These are phyloP conservation scores for Nansenia antarctica DNA, from an alignment of 2,113 vertebrate species.

Conservation along the genomic window DNA sequence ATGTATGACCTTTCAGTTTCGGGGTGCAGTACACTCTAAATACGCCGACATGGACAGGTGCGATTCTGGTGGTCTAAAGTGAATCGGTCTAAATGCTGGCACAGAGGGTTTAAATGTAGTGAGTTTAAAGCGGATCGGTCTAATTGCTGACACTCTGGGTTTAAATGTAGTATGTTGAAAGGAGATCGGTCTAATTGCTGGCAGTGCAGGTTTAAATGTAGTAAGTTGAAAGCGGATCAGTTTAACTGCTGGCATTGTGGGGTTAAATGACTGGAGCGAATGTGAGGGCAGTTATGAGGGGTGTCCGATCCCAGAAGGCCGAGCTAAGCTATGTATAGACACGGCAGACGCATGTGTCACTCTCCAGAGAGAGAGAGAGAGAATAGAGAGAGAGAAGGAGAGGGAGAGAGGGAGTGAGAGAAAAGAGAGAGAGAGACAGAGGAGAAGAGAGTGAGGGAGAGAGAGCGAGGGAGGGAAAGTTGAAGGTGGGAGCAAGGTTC, in stretches of 20 bases:
- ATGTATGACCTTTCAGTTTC: no score
- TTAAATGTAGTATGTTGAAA: no score
- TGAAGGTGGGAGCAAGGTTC: conserved; percentile 49
- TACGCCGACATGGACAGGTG: no score
- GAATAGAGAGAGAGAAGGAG: conserved; percentile 49
- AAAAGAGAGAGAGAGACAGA: conserved; percentile 17
- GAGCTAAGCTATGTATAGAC: conserved; percentile 51
- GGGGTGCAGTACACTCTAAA: no score
- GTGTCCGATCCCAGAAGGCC: conserved; percentile 17
- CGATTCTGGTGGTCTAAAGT: no score
- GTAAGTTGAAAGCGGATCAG: not conserved
- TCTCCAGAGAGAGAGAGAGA: conserved; percentile 17
- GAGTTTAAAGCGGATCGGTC: no score
- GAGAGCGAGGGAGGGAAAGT: conserved; percentile 5
- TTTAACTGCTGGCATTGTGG: not conserved
- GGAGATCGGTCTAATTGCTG: no score
- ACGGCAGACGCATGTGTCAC: conserved; percentile 40
- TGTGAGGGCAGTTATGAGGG: not conserved
- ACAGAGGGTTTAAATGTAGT: no score
- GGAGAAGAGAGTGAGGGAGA: conserved; percentile 30
- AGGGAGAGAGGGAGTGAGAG: conserved; percentile 60
- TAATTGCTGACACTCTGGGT: no score
- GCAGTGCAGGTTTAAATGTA: not conserved
- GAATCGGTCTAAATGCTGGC: no score
- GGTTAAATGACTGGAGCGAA: not conserved